These are phyloP conservation scores for Littorina saxatilis DNA, from an alignment of 1,140 invertebrate genomes.

Conservation along the genomic window DNA sequence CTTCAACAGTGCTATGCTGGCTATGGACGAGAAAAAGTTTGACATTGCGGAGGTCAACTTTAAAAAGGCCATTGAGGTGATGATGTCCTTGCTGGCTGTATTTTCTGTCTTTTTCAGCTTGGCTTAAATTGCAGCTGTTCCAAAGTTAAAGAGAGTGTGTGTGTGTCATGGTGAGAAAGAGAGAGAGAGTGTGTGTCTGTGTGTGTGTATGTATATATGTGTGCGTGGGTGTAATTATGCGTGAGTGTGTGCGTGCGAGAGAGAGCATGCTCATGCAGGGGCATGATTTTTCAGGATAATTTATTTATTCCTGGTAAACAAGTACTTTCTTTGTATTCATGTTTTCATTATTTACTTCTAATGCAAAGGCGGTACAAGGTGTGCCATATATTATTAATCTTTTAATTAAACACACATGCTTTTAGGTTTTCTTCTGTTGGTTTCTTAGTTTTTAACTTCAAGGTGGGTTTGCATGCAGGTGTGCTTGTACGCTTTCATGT, in stretches of 20 bases:
- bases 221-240: background rate
- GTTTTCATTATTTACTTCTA: too few species aligned
- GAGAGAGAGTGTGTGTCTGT: background rate
- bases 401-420: too few species aligned
- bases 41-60: constrained; percentile 81
- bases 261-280: too few species aligned
- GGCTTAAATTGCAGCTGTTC: background rate
- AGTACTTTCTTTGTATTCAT: too few species aligned
- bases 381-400: too few species aligned
- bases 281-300: too few species aligned
- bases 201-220: too few species aligned
- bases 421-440: background rate
- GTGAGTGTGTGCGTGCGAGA: background rate
- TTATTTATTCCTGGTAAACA: too few species aligned
- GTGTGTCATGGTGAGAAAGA: background rate
- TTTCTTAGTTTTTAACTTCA: background rate
- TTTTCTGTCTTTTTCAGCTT: background rate
- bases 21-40: constrained; percentile 94
- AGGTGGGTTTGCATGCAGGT: too few species aligned
- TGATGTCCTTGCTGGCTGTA: background rate
- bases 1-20: constrained; percentile 97
- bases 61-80: constrained; percentile 73
- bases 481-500: too few species aligned
- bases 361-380: too few species aligned
- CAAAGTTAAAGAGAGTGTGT: too few species aligned